Conservation (phyloP, 2,888 invertebrate species). For the Sthenelais limicola region DNA sequence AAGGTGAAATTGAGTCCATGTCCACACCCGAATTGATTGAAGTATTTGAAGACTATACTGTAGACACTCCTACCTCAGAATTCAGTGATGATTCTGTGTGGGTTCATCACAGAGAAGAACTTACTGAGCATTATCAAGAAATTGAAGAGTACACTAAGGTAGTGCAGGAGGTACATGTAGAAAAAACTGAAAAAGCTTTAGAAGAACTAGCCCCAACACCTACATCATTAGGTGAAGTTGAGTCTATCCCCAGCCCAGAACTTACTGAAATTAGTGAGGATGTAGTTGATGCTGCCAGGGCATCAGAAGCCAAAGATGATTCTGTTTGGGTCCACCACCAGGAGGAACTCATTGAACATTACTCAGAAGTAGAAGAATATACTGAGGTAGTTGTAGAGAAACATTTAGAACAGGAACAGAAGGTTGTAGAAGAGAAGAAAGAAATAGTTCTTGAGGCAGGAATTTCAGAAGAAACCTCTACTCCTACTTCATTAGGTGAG, state of each 20-base stretch:
- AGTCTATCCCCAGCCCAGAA: conserved; percentile 18
- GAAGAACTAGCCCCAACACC: no score
- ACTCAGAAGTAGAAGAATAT: conserved; percentile 14
- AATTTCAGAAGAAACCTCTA: conserved; percentile 2
- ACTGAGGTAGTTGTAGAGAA: not conserved
- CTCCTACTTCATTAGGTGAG: not conserved
- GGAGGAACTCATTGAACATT: conserved; percentile 25
- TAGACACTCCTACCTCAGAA: not conserved
- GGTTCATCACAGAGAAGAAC: conserved; percentile 15
- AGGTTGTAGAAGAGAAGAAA: not conserved
- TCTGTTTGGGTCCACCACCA: conserved; percentile 30
- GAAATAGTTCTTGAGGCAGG: conserved; percentile 1
- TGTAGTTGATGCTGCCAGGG: not conserved
- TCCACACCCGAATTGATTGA: not conserved
- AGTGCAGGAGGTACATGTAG: not conserved
- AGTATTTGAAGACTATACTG: not conserved
- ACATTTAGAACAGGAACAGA: not conserved
- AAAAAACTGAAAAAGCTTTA: not conserved
- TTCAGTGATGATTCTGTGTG: conserved; percentile 11
- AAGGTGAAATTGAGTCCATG: conserved; percentile 14
- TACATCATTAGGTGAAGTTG: conserved; percentile 23
- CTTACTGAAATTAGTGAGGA: not conserved
- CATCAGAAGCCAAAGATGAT: conserved; percentile 24
- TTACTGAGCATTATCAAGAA: conserved; percentile 31
- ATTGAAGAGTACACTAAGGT: conserved; percentile 14